Conservation (phyloP, 2,113 vertebrate species). For the Pavo muticus region DNA sequence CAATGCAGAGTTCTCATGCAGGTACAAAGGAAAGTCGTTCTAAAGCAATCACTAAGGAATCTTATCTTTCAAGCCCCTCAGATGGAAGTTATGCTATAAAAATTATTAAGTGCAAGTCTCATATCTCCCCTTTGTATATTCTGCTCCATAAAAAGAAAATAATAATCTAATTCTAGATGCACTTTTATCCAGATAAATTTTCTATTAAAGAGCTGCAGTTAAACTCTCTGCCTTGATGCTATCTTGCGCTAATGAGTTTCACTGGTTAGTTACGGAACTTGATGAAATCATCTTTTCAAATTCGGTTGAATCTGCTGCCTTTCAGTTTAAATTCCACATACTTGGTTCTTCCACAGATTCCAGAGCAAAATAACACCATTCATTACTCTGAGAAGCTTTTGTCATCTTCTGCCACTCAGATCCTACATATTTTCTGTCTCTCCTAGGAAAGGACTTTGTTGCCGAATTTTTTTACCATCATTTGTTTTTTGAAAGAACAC, state of each 20-base stretch:
- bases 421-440: background rate
- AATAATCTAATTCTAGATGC: slow-evolving; percentile 32
- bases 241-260: slow-evolving; percentile 3
- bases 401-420: background rate
- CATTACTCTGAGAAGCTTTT: background rate
- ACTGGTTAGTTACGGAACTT: slow-evolving; percentile 13
- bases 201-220: slow-evolving; percentile 29
- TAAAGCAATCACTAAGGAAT: background rate
- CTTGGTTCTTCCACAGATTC: background rate
- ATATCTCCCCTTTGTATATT: background rate
- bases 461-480: background rate
- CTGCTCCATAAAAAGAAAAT: slow-evolving; percentile 10
- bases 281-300: slow-evolving; percentile 20
- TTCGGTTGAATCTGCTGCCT: background rate
- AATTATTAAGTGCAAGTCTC: background rate
- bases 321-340: background rate
- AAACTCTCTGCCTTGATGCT: slow-evolving; percentile 23
- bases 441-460: background rate
- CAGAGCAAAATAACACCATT: background rate
- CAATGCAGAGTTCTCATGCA: background rate
- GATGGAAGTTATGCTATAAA: background rate
- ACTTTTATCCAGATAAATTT: slow-evolving; percentile 42
- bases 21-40: background rate
- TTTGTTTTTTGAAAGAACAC: background rate
- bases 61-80: background rate